A percentile compares a stretch with the other conserved stretches of the same genome.
These are phyloP conservation scores for Zaprionus ornatus DNA, from an alignment of 1,140 invertebrate genomes.

Conservation along the genomic window DNA sequence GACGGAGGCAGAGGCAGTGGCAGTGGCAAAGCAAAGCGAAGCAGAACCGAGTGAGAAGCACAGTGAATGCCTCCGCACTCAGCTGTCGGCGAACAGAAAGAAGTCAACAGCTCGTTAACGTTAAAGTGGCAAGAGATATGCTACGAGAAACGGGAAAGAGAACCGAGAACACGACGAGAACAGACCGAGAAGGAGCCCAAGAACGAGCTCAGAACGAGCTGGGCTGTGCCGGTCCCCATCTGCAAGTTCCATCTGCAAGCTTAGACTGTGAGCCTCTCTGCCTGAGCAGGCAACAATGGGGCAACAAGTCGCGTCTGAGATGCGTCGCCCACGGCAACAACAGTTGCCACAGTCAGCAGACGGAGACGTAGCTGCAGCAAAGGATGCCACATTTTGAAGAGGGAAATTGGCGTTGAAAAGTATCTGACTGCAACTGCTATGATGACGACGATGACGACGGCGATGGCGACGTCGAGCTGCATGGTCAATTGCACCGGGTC, in stretches of 20 bases:
- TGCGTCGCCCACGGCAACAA: constrained; percentile 74
- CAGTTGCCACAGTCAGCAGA: constrained; percentile 25
- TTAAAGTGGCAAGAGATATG: constrained; percentile 82
- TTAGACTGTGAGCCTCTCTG: constrained; percentile 5
- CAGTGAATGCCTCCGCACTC: constrained; percentile 48
- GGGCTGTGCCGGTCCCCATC: not conserved
- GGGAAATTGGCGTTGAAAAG: constrained; percentile 79
- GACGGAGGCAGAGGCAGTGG: not conserved
- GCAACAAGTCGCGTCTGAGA: constrained; percentile 80
- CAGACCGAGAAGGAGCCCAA: constrained; percentile 7
- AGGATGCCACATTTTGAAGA: constrained; percentile 65
- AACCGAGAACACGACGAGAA: constrained; percentile 8
- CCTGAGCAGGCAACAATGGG: constrained; percentile 72
- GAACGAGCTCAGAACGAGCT: not conserved
- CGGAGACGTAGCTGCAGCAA: not conserved
- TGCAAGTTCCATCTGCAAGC: not conserved
- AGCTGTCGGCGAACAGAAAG: constrained; percentile 73
- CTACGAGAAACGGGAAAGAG: constrained; percentile 14
- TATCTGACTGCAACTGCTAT: constrained; percentile 56
- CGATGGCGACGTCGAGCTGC: constrained; percentile 30
- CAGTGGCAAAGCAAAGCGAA: not conserved
- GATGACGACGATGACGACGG: not conserved
- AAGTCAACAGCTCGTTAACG: constrained; percentile 83
- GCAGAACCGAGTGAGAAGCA: not conserved
- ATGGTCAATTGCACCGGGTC: constrained; percentile 77